A percentile compares a stretch with the other conserved stretches of the same genome.
These are phyloP conservation scores for Taenaris catops DNA, from an alignment of 2,888 invertebrate genomes.

Conservation along the genomic window DNA sequence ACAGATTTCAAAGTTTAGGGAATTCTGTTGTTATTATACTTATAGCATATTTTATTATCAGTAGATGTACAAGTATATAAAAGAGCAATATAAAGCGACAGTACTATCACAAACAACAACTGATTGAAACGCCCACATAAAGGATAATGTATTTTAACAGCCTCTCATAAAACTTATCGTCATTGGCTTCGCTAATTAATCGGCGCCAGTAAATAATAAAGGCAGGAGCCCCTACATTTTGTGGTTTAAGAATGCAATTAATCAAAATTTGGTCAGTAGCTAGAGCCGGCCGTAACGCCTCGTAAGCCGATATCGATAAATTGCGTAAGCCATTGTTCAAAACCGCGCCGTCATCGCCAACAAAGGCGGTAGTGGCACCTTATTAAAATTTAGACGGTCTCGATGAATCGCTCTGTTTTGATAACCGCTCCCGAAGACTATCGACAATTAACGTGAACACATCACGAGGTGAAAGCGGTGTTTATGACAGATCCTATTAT, in stretches of 20 bases:
- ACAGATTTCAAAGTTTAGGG: no score
- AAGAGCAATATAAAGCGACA: neutral
- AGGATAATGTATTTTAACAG: slow-evolving; percentile 46
- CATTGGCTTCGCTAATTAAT: slow-evolving; percentile 35
- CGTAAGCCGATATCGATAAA: slow-evolving; percentile 78
- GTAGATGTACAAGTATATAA: slow-evolving; percentile 1
- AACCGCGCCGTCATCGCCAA: slow-evolving; percentile 63
- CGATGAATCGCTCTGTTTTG: slow-evolving; percentile 73
- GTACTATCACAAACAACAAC: slow-evolving; percentile 2
- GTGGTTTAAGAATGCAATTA: slow-evolving; percentile 68
- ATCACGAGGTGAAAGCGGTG: slow-evolving; percentile 44
- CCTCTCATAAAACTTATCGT: slow-evolving; percentile 41
- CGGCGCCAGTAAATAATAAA: slow-evolving; percentile 68
- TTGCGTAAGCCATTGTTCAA: slow-evolving; percentile 75
- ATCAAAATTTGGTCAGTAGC: slow-evolving; percentile 78
- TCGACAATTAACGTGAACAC: slow-evolving; percentile 44
- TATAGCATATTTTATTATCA: no score
- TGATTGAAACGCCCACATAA: slow-evolving; percentile 17
- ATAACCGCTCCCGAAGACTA: slow-evolving; percentile 59
- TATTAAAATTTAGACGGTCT: slow-evolving; percentile 75
- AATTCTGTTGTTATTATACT: no score
- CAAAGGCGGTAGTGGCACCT: slow-evolving; percentile 78
- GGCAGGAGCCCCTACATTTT: slow-evolving; percentile 40
- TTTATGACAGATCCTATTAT: slow-evolving; percentile 48
- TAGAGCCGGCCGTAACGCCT: slow-evolving; percentile 71